Evolutionary conservation across 2,888 invertebrate genomes (phyloP).

Genomic region (Ectropis crepuscularia): DNA sequence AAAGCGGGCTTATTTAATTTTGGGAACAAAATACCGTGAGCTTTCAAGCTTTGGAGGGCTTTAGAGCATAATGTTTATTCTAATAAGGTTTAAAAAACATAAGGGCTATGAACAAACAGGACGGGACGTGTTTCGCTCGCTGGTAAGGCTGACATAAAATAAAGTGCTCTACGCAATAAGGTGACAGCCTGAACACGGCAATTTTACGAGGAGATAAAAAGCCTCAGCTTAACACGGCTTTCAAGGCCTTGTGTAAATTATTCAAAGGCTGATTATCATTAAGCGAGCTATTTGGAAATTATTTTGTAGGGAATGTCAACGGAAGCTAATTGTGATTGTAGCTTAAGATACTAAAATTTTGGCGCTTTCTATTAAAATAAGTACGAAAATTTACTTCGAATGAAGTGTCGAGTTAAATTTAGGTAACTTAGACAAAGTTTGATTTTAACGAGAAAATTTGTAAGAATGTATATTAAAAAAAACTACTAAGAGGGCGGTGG

Average conservation of each 20-base stretch:
- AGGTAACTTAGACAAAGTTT: too few species aligned
- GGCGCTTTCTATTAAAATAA: slow-evolving; percentile 12
- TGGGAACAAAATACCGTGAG: neutral
- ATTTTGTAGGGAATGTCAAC: slow-evolving; percentile 16
- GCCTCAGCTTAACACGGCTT: slow-evolving; percentile 22
- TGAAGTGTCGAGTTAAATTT: slow-evolving; percentile 2
- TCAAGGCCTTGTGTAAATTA: slow-evolving; percentile 19
- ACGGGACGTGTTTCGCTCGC: slow-evolving; percentile 9
- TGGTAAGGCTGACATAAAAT: slow-evolving; percentile 41
- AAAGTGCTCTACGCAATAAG: slow-evolving; percentile 51
- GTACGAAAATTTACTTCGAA: neutral
- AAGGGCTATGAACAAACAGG: slow-evolving; percentile 14
- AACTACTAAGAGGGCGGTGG: too few species aligned
- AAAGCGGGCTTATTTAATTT: too few species aligned
- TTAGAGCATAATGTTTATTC: neutral
- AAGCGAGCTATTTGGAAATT: slow-evolving; percentile 16
- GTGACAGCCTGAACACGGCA: slow-evolving; percentile 32
- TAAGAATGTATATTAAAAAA: too few species aligned
- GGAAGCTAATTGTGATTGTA: slow-evolving; percentile 27
- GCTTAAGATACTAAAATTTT: slow-evolving; percentile 16
- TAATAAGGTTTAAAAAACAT: slow-evolving; percentile 20
- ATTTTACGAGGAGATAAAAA: slow-evolving; percentile 44
- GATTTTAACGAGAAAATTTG: too few species aligned
- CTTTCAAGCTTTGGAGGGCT: neutral
- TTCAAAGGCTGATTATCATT: slow-evolving; percentile 20